Evolutionary conservation across 2,113 vertebrate species (phyloP), one percentile per base, ranked within the genome.

Genomic region (Aphyosemion australe): DNA sequence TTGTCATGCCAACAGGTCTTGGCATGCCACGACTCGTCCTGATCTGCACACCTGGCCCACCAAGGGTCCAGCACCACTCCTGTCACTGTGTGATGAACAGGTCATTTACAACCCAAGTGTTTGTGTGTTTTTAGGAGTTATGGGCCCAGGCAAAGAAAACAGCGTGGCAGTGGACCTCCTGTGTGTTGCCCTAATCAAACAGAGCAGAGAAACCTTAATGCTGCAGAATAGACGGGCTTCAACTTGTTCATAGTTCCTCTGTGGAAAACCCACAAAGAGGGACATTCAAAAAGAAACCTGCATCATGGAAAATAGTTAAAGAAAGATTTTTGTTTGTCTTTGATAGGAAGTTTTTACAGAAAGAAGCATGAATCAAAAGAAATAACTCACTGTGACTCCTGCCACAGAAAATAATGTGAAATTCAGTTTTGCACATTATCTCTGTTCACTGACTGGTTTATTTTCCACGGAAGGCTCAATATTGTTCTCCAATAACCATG

Each of bases 101-200:
- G 86, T 90, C 86, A 87, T 90, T 92, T 89, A 90, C 83, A 90
- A 89, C 88, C 85, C 80, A 90, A 92, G 90, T 89, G 88, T 90
- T 90, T 91, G 90, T 91, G 89, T 91, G 89, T 92, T 89, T 89
- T 90, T 88, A 85, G 87, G 91, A 89, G 88, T 84, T 87, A 88
- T 86, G 87, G 87, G 87, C 86, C 85, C 87, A 86, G 82, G 87
- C 81, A 89, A 90, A 87, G 86, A 90, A 91, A 90, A 90, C 86
- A 89, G 31, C 47, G 54, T 73, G 73, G 84, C 82, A 80, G 80
- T 69, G 73, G 90, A 88, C 88, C 90, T 88, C 88, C 88, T 85
- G 87, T 86, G 79, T 85, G 84, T 80, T 67, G 61, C 87, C 71
- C 79, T 87, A 88, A 89, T 90, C 90, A 90, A 87, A 91, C 86